Evolutionary conservation across 2,888 invertebrate species (phyloP), one percentile per base, ranked within the genome.

Genomic region (Leptinotarsa haldemani): DNA sequence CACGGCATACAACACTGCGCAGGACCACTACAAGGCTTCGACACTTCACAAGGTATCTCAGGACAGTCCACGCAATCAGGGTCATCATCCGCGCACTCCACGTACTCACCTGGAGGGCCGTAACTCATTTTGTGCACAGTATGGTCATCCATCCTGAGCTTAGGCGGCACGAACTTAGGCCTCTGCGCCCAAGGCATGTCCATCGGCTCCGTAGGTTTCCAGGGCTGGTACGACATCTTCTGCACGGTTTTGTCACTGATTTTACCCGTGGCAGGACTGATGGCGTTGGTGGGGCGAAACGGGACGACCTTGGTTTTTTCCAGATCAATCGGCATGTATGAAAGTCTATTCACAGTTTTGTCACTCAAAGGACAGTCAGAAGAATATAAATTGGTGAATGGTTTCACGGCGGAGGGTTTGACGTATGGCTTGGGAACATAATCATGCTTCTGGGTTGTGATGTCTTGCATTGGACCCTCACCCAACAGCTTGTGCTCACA

Each of bases 391-490:
- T 86, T 86, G 1, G 82, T 77, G 12, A 79, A 76, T 0, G 87
- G 87, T 30, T 78, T 78, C 0, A 89, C 84, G 0, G 89, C 88
- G 68, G 87, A 87, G 1, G 90, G 85, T 68, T 88, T 84, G 1
- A 88, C 89, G 75, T 88, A 88, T 0, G 91, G 91, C 81, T 93
- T 93, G 0, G 91, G 90, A 47, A 92, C 92, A 82, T 89, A 94
- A 88, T 94, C 94, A 84, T 93, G 93, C 56, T 93, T 92, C 79
- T 93, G 91, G 0, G 94, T 94, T 2, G 94, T 94, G 75, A 92
- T 87, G 77, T 91, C 91, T 86, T 93, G 92, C 89, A 94, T 92
- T n/a, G 93, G 93, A 22, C 90, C 90, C 78, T 90, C 90, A 0
- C 92, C 91, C 82, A 90, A 88, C 82, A 91, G 88, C 84, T 91